Evolutionary conservation across 2,113 vertebrate species (phyloP).

Genomic region (Sorex fumeus): DNA sequence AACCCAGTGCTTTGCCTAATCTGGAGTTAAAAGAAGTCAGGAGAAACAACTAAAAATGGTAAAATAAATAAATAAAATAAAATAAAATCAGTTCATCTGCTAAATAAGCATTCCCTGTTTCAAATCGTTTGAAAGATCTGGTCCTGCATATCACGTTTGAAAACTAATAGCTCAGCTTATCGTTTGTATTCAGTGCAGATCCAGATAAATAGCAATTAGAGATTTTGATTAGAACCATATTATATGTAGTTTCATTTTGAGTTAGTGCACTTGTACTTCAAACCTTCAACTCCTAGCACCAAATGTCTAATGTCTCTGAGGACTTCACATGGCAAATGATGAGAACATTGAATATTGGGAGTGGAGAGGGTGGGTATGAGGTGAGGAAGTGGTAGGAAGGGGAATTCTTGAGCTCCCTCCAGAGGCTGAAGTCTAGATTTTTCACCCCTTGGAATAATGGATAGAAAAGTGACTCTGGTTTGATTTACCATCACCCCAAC

Average conservation of each 20-base stretch:
- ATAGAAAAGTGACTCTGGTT: not conserved
- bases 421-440: not conserved
- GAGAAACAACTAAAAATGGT: not conserved
- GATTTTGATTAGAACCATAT: not conserved
- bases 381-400: not conserved
- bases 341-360: not conserved
- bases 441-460: not conserved
- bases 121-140: not conserved
- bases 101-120: not conserved
- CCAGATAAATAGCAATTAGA: not conserved
- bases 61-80: not conserved
- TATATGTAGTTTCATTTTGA: not conserved
- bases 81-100: not conserved
- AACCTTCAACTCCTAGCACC: not conserved
- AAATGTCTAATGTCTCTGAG: not conserved
- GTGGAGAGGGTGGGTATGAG: not conserved
- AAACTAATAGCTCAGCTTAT: not conserved
- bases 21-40: not conserved
- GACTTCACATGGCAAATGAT: not conserved
- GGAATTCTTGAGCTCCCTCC: not conserved
- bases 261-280: not conserved
- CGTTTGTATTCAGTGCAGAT: slow-evolving; percentile 16
- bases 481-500: too few relatives aligned
- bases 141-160: not conserved
- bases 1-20: not conserved